Conservation (phyloP, 2,888 invertebrate species). For the Habroteleia sp. region DNA sequence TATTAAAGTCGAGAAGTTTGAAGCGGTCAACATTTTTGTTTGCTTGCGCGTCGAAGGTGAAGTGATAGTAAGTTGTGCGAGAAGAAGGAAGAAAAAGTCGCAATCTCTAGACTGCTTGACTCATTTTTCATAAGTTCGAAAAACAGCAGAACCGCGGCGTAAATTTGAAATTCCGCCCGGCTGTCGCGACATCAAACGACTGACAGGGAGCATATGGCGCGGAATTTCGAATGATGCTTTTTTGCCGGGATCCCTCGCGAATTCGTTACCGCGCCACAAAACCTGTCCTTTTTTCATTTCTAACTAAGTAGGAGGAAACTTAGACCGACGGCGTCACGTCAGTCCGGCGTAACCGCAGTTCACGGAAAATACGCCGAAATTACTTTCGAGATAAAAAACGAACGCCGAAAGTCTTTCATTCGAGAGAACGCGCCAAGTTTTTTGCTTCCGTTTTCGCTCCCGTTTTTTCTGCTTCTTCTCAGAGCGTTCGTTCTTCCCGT, state of each 20-base stretch:
- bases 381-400: conserved; percentile 47
- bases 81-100: conserved; percentile 34
- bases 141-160: conserved; percentile 72
- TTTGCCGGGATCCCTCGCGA: conserved; percentile 64
- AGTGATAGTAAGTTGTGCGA: conserved; percentile 46
- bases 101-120: conserved; percentile 68
- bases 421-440: conserved; percentile 50
- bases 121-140: conserved; percentile 79
- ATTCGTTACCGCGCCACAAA: conserved; percentile 57
- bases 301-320: conserved; percentile 61
- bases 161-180: conserved; percentile 78
- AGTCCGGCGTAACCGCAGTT: conserved; percentile 56
- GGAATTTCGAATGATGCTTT: conserved; percentile 74
- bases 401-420: conserved; percentile 56
- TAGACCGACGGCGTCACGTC: conserved; percentile 63
- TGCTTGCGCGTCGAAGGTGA: conserved; percentile 61
- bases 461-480: conserved; percentile 11
- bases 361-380: conserved; percentile 59
- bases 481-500: conserved; percentile 9
- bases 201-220: conserved; percentile 74
- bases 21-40: conserved; percentile 71
- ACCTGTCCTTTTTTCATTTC: conserved; percentile 57
- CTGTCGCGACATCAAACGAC: conserved; percentile 64
- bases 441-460: conserved; percentile 26
- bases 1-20: conserved; percentile 59